Evolutionary conservation across 2,888 invertebrate species (phyloP), one percentile per base, ranked within the genome.

Genomic region (Enoplolaimus lenunculus): DNA sequence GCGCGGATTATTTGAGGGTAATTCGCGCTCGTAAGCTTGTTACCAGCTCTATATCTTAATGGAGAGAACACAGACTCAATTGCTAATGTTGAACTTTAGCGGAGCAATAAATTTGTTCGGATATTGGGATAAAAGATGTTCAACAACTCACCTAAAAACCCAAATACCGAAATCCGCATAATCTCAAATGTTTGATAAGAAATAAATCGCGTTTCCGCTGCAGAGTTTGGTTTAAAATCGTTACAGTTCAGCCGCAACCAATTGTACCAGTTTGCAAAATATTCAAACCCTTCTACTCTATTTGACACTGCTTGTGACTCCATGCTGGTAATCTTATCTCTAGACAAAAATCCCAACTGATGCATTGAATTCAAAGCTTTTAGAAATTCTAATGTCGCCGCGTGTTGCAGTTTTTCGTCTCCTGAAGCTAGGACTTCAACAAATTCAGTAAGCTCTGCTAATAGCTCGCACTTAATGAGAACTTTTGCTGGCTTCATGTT

Each of bases 101-200:
- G 67, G 67, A 29, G 30, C 26, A 31, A 66, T 31, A n/a, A 29
- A 66, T 7, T 62, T 13, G 7, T 30, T 7, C n/a, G 28, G 30
- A n/a, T 33, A 66, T 13, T 66, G 2, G 13, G 34, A 2, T 7
- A 34, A 7, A 13, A 66, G 34, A 66, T 66, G 34, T 34, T 66
- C 34, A n/a, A 66, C 67, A n/a, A n/a, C n/a, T n/a, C 30, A n/a
- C 34, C 67, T n/a, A 66, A n/a, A 31, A 66, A 66, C 13, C 67
- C 67, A 7, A 33, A 33, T 16, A n/a, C 31, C 2, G 33, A 33
- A 13, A 66, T 16, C 30, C 67, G 26, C 21, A 66, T 7, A 3
- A 66, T 30, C 3, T 66, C 67, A 21, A 21, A 66, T 2, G 67
- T 66, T 34, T 66, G 67, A 26, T 34, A 66, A 3, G 67, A 31